These are phyloP conservation scores for Paedocypris sp. DNA, from an alignment of 2,113 vertebrate species.

Conservation along the genomic window DNA sequence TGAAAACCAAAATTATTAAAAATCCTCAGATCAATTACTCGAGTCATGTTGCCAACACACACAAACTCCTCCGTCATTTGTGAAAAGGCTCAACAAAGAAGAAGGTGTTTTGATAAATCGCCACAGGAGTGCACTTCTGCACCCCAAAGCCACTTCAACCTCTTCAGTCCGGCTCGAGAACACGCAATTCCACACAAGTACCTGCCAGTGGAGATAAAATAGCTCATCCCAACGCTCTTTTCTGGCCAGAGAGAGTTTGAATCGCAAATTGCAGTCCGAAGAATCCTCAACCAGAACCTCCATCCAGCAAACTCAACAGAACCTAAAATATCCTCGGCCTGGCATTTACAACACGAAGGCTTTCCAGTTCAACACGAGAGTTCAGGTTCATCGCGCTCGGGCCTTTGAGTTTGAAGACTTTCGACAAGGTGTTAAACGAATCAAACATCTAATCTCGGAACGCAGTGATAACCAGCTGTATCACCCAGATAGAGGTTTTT, in stretches of 20 bases:
- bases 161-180: neutral
- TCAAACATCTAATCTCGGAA: neutral
- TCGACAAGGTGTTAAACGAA: too few relatives aligned
- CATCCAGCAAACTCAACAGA: neutral
- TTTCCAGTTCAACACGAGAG: too few relatives aligned
- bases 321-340: neutral
- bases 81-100: neutral
- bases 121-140: neutral
- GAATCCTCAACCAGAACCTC: neutral
- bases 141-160: neutral
- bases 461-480: neutral
- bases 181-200: neutral
- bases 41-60: too few relatives aligned
- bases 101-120: neutral
- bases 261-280: neutral
- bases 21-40: too few relatives aligned
- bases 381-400: too few relatives aligned
- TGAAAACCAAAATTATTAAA: too few relatives aligned
- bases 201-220: neutral
- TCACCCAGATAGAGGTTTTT: neutral
- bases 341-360: too few relatives aligned
- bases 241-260: neutral
- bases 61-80: neutral
- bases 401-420: too few relatives aligned
- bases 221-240: conserved; percentile 9